phyloP scores from a whole-genome alignment of 2,113 vertebrate genomes.

The Sinocyclocheilus grahami region DNA sequence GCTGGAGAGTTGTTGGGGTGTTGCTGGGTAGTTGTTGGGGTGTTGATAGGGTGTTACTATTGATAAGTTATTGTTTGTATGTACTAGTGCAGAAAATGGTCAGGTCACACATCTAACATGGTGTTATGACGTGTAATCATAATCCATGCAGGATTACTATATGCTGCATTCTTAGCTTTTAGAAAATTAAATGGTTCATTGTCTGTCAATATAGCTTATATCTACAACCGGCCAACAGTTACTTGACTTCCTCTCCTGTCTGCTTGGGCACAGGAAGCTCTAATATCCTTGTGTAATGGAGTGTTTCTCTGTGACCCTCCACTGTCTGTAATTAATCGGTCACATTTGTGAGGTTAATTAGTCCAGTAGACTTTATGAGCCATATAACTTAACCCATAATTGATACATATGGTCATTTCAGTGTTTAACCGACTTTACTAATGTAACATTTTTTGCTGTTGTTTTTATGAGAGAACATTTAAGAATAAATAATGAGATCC shows the following conservation, averaged over 20 bases:
- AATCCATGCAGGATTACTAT: neutral
- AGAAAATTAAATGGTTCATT: neutral
- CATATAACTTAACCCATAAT: neutral
- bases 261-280: too few relatives aligned
- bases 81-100: neutral
- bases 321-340: neutral
- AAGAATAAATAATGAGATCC: neutral
- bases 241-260: neutral
- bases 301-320: neutral
- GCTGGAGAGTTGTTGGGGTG: too few relatives aligned
- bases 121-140: neutral
- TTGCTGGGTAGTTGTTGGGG: too few relatives aligned
- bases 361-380: neutral
- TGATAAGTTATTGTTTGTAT: neutral
- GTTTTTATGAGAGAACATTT: slow-evolving; percentile 6
- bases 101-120: neutral
- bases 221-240: neutral
- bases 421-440: neutral
- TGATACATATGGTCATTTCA: neutral
- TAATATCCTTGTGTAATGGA: slow-evolving; percentile 3
- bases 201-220: neutral
- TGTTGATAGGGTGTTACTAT: too few relatives aligned
- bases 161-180: neutral
- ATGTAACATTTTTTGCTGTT: neutral
- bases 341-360: neutral